These are phyloP conservation scores for Andrena fulva DNA, from an alignment of 2,888 invertebrate species.

Conservation along the genomic window DNA sequence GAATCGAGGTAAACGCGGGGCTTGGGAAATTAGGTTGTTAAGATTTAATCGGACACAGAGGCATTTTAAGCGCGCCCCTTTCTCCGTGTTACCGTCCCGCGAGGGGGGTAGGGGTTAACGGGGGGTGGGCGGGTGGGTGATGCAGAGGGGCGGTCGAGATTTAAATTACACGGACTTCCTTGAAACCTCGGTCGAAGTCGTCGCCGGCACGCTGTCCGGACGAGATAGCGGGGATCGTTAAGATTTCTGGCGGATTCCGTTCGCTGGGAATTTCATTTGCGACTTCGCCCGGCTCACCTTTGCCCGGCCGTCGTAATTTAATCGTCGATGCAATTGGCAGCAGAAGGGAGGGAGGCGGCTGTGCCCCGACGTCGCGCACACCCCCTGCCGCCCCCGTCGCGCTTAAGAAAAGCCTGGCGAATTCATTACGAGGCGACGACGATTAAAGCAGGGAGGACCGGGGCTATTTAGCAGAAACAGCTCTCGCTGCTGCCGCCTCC, in stretches of 20 bases:
- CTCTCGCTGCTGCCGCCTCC: background rate
- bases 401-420: constrained; percentile 51
- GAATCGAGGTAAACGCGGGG: constrained; percentile 28
- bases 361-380: background rate
- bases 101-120: background rate
- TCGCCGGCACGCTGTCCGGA: constrained; percentile 46
- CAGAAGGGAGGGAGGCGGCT: background rate
- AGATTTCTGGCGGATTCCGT: constrained; percentile 53
- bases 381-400: background rate
- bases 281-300: constrained; percentile 40
- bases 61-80: constrained; percentile 45
- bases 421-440: constrained; percentile 48
- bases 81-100: background rate
- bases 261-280: constrained; percentile 56
- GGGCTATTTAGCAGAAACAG: constrained; percentile 22
- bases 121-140: background rate
- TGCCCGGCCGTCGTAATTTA: constrained; percentile 46
- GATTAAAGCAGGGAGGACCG: constrained; percentile 44
- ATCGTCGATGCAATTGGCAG: constrained; percentile 48
- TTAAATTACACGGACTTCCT: constrained; percentile 55
- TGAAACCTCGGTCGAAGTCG: constrained; percentile 32
- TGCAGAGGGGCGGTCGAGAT: constrained; percentile 30
- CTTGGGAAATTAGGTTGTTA: constrained; percentile 62
- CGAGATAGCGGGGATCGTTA: constrained; percentile 57
- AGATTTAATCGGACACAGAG: constrained; percentile 60